A percentile compares a stretch with the other conserved stretches of the same genome.
Conservation (phyloP, 2,888 invertebrate genomes). For the Eristalis tenax region DNA sequence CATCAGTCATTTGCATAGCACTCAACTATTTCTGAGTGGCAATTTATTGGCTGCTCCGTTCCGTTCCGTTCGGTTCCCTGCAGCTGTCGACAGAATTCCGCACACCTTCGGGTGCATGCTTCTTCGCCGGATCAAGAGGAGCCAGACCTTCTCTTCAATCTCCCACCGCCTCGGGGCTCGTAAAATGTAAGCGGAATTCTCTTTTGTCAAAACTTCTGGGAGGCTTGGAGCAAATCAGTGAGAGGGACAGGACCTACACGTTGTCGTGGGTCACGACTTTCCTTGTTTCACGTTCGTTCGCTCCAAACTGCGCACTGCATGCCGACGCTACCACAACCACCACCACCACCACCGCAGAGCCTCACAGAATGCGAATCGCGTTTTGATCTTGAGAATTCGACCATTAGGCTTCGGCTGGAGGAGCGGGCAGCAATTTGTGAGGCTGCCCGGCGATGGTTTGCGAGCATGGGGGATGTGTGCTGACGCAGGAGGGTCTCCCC, state of each 20-base stretch:
- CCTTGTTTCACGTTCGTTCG: constrained; percentile 34
- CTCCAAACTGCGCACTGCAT: neutral
- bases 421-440: constrained; percentile 4
- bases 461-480: neutral
- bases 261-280: constrained; percentile 69
- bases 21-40: constrained; percentile 72
- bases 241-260: constrained; percentile 33
- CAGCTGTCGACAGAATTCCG: constrained; percentile 19
- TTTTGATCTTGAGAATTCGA: constrained; percentile 50
- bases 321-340: no score
- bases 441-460: neutral
- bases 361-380: constrained; percentile 45
- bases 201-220: constrained; percentile 47
- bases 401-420: neutral
- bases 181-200: constrained; percentile 59
- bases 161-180: constrained; percentile 55
- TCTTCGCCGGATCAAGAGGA: constrained; percentile 29
- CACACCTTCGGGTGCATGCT: constrained; percentile 36
- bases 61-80: neutral
- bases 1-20: constrained; percentile 71
- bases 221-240: constrained; percentile 4
- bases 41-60: constrained; percentile 56
- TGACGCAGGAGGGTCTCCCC: constrained; percentile 37
- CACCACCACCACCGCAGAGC: neutral
- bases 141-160: constrained; percentile 45